phyloP scores from a whole-genome alignment of 2,888 invertebrate genomes.

The Nymphalis polychloros region DNA sequence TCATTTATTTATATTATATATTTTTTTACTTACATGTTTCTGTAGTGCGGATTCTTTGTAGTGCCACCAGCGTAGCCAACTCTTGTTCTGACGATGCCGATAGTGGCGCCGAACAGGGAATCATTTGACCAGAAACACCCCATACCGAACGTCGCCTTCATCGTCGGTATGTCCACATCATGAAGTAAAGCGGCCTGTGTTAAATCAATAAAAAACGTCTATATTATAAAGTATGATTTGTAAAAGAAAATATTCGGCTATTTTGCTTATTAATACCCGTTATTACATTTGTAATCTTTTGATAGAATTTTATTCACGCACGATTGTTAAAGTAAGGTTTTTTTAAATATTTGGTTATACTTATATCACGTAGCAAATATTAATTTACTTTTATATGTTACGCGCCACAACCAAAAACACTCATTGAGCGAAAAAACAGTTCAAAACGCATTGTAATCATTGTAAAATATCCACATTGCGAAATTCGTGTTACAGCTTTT shows the following conservation, averaged over 20 bases:
- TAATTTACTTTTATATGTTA: no score
- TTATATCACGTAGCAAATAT: no score
- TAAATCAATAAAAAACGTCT: conserved; percentile 18
- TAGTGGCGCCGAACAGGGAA: conserved; percentile 88
- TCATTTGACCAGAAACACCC: conserved; percentile 97
- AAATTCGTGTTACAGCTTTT: no score
- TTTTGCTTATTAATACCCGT: no score
- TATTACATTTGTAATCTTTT: no score
- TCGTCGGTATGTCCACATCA: conserved; percentile 83
- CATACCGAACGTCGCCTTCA: conserved; percentile 94
- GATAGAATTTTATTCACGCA: no score
- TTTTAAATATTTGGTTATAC: no score
- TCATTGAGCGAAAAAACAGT: no score
- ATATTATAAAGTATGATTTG: not conserved
- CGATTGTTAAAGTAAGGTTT: no score
- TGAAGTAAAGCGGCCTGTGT: conserved; percentile 79
- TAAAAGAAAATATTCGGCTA: not conserved
- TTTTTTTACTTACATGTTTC: conserved; percentile 87
- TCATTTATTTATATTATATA: not conserved
- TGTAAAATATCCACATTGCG: no score
- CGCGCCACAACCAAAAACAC: no score
- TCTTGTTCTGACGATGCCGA: conserved; percentile 90
- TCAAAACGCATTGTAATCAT: no score
- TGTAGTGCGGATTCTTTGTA: conserved; percentile 90
- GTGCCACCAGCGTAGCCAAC: conserved; percentile 97